Percentiles rank a stretch among this genome's conserved stretches.
Evolutionary conservation across 2,113 vertebrate genomes (phyloP).

Genomic region (Pelecanoides urinatrix): DNA sequence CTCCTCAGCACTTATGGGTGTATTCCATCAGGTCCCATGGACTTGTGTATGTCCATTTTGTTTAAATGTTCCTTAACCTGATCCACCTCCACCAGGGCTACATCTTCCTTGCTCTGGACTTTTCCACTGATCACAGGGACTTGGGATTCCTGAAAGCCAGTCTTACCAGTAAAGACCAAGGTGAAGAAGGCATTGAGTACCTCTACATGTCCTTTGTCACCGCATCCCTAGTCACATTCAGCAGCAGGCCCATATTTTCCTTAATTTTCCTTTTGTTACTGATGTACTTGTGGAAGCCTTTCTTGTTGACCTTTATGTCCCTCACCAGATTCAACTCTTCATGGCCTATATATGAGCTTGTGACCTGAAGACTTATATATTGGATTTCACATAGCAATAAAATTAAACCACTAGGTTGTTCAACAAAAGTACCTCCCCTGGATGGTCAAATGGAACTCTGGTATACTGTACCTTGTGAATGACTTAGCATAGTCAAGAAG

Average conservation of each 20-base stretch:
- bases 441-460: neutral
- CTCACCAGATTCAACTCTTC: neutral
- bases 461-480: neutral
- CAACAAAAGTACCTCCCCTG: neutral
- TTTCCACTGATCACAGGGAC: too few relatives aligned
- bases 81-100: too few relatives aligned
- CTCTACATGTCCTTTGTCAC: neutral
- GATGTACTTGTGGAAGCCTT: neutral
- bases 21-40: too few relatives aligned
- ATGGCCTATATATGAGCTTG: neutral
- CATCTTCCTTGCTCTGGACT: too few relatives aligned
- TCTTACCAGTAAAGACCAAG: too few relatives aligned
- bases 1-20: too few relatives aligned
- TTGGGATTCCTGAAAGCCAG: too few relatives aligned
- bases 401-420: neutral
- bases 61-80: too few relatives aligned
- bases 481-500: neutral
- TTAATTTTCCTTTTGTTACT: neutral
- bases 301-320: neutral
- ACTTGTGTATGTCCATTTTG: too few relatives aligned
- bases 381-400: neutral
- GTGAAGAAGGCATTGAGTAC: too few relatives aligned
- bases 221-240: neutral
- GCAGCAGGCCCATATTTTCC: neutral
- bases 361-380: neutral